Base-by-base conservation (phyloP, 2,797 vertebrate species). In the Cossypha dichroa region DNA sequence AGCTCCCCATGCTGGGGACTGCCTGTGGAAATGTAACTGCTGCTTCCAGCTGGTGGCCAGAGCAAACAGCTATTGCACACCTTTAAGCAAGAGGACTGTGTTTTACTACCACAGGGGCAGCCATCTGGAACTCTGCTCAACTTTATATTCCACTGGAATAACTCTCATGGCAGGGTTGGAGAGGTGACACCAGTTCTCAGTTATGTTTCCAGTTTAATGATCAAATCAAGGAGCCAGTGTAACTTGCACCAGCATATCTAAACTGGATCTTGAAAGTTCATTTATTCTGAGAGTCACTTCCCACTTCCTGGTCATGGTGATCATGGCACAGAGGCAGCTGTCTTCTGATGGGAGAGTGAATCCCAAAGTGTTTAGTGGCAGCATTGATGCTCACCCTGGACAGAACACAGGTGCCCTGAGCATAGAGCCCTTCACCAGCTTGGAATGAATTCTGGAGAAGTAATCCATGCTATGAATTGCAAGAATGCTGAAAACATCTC, bases 261-360 rank as follows among this genome's bases (percentile, higher is more conserved):
- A 86, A 55, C 29, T 34, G 13, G 28, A 68, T 15, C 52, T 68
- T 70, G 34, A 33, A 62, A 86, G 26, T 11, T 87, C 14, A 13
- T 90, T 92, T 88, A 28, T 73, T 78, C 55, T 73, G 22, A 75
- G 19, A 90, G 13, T 45, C 10, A 4, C 16, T 90, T 77, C 12
- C 59, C 25, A 15, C 43, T 84, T 80, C 63, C 33, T 87, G 3
- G 10, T 21, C 23, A 25, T 17, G 17, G 52, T 72, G 49, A 83
- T 72, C 72, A 36, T 46, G 1, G 22, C 76, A 69, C 0, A 0
- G 25, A 58, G 60, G 22, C 58, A 83, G 14, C 29, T 72, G 38
- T 40, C 20, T 17, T 88, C n/a, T 72, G 48, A 6, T 0, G 86
- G 55, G 51, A 84, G 87, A 86, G 36, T 38, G 55, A 79, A 84